These are phyloP conservation scores for Ophonus ardosiacus DNA, from an alignment of 2,888 invertebrate species.

Conservation along the genomic window DNA sequence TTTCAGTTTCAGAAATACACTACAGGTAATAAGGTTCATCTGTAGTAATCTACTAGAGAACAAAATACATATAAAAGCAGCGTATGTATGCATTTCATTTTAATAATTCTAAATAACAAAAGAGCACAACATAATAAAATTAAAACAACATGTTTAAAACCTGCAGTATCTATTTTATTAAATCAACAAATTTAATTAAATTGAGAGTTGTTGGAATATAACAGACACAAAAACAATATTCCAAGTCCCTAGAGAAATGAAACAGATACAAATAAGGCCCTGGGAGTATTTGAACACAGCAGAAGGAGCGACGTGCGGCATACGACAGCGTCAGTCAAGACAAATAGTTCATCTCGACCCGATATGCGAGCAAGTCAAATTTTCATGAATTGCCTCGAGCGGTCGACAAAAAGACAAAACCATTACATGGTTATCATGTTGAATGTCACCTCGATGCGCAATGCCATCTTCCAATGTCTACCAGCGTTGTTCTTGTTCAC, in stretches of 20 bases:
- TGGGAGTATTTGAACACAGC: conserved; percentile 29
- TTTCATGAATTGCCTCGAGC: conserved; percentile 35
- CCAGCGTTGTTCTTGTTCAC: background rate
- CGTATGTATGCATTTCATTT: background rate
- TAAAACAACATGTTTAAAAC: conserved; percentile 23
- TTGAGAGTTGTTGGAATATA: conserved; percentile 24
- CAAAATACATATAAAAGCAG: background rate
- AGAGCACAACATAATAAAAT: background rate
- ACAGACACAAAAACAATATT: conserved; percentile 38
- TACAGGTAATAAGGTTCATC: background rate
- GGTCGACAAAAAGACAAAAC: conserved; percentile 50
- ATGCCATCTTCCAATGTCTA: conserved; percentile 10
- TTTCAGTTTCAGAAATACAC: too few species aligned
- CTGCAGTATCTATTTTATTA: conserved; percentile 22
- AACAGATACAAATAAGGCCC: conserved; percentile 39
- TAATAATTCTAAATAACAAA: background rate
- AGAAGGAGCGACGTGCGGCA: background rate
- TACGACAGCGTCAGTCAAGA: conserved; percentile 29
- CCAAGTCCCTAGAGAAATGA: conserved; percentile 24
- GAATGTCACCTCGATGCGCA: conserved; percentile 31
- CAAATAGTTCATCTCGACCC: conserved; percentile 29
- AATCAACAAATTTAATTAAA: conserved; percentile 42
- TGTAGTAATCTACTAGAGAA: background rate
- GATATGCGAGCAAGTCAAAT: conserved; percentile 45
- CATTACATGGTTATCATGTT: conserved; percentile 38